Conservation (phyloP, 2,888 invertebrate genomes). For the Odiellus spinosus region DNA sequence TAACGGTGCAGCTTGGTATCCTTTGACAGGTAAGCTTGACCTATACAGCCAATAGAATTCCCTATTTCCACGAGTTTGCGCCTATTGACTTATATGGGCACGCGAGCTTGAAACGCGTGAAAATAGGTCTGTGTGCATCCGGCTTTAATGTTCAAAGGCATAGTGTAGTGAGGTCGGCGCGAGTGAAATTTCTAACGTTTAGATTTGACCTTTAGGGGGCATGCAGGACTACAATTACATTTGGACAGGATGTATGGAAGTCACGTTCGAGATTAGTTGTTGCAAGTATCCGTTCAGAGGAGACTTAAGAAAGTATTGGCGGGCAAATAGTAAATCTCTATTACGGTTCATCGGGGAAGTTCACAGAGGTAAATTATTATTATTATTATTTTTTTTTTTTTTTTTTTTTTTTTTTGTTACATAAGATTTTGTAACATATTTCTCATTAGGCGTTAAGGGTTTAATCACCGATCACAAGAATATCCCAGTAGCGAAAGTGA, state of each 20-base stretch:
- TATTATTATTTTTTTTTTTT: neutral
- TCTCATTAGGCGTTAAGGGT: conserved; percentile 51
- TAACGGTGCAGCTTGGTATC: conserved; percentile 88
- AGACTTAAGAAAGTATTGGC: conserved; percentile 68
- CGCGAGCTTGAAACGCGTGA: too few species aligned
- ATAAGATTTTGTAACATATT: neutral
- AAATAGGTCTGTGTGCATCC: too few species aligned
- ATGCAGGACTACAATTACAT: conserved; percentile 93
- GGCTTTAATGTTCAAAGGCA: too few species aligned
- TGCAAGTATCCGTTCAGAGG: conserved; percentile 77
- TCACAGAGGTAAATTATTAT: conserved; percentile 42
- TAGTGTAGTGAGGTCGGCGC: too few species aligned
- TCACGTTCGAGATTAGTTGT: conserved; percentile 85
- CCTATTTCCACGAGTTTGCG: neutral
- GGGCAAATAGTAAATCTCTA: conserved; percentile 68
- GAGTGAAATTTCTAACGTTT: too few species aligned
- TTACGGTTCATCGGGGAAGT: conserved; percentile 70
- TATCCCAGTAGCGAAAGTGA: conserved; percentile 59
- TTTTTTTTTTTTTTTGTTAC: too few species aligned
- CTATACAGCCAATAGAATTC: conserved; percentile 1
- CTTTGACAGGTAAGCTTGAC: conserved; percentile 46
- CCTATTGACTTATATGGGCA: too few species aligned
- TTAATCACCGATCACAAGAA: conserved; percentile 61
- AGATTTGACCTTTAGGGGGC: conserved; percentile 40
- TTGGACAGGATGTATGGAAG: conserved; percentile 83